phyloP scores from a whole-genome alignment of 2,797 vertebrate genomes.

The Squalus acanthias region DNA sequence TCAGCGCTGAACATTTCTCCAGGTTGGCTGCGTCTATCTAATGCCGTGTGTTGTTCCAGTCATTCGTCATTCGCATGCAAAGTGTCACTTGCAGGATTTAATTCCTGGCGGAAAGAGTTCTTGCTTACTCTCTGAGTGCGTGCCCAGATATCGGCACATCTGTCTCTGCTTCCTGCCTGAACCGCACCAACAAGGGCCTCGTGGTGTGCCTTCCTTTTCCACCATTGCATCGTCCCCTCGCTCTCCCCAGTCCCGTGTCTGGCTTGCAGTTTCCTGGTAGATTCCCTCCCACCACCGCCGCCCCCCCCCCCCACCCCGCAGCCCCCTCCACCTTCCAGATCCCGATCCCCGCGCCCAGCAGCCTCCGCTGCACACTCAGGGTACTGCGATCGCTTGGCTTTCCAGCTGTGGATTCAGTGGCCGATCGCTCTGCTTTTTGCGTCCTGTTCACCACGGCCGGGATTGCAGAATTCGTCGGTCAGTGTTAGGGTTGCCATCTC shows the following conservation, averaged over 20 bases:
- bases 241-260: neutral
- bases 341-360: neutral
- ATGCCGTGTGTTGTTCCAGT: neutral
- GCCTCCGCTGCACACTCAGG: neutral
- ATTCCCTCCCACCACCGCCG: neutral
- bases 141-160: neutral
- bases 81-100: neutral
- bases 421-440: neutral
- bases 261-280: neutral
- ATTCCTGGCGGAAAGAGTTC: neutral
- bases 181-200: too few species aligned
- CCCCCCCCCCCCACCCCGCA: neutral
- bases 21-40: neutral
- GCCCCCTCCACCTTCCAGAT: neutral
- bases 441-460: neutral
- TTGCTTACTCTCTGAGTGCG: neutral
- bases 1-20: neutral
- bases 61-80: neutral
- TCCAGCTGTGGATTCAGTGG: neutral
- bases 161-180: neutral
- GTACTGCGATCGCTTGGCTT: neutral
- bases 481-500: neutral
- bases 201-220: neutral
- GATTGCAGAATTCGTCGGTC: neutral
- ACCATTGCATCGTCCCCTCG: neutral